These are phyloP conservation scores for Fulica atra DNA, from an alignment of 2,113 vertebrate species.

Conservation along the genomic window DNA sequence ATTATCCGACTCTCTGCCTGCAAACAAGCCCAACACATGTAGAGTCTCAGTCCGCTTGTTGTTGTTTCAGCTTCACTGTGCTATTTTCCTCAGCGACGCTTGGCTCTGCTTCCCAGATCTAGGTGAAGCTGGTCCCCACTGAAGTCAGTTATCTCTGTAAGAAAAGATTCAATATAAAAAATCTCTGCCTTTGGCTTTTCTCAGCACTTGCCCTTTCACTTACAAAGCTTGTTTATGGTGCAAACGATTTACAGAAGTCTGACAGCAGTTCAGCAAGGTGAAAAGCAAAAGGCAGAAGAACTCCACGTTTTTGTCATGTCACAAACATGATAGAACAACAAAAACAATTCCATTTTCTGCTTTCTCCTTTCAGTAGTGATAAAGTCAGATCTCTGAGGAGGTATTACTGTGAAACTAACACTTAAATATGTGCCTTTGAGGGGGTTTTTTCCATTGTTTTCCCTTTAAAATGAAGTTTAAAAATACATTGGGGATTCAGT, in stretches of 20 bases:
- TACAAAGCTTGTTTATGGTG: conserved; percentile 72
- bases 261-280: conserved; percentile 73
- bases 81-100: background rate
- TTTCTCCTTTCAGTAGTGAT: conserved; percentile 62
- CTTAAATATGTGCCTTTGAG: conserved; percentile 53
- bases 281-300: conserved; percentile 70
- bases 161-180: conserved; percentile 44
- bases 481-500: conserved; percentile 24
- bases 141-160: conserved; percentile 43
- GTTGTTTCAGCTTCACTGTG: background rate
- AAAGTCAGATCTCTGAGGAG: conserved; percentile 67
- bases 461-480: conserved; percentile 53
- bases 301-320: conserved; percentile 56
- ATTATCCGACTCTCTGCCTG: background rate
- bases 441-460: conserved; percentile 39
- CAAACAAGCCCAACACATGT: background rate
- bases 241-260: conserved; percentile 72
- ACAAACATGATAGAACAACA: conserved; percentile 63
- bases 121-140: conserved; percentile 6
- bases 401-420: conserved; percentile 61
- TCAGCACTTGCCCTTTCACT: conserved; percentile 71
- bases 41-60: background rate
- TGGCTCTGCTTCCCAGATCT: conserved; percentile 39
- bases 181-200: conserved; percentile 71
- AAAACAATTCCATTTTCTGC: conserved; percentile 69